A percentile compares a stretch with the other conserved stretches of the same genome.
Evolutionary conservation across 2,797 vertebrate genomes (phyloP).

Genomic region (Pangasius krempfi): DNA sequence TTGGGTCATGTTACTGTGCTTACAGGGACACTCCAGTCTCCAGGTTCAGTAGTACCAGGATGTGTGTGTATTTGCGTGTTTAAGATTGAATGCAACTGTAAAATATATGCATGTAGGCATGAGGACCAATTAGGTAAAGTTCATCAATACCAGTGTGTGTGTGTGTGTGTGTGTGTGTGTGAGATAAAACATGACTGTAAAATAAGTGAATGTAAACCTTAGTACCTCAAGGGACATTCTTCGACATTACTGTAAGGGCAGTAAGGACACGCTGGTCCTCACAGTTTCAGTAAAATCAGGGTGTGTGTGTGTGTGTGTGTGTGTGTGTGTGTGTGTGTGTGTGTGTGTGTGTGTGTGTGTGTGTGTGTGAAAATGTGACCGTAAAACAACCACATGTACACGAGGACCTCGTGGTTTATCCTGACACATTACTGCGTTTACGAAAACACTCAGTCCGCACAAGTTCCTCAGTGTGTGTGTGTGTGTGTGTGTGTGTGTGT

Average conservation of each 20-base stretch:
- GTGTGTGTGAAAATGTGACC: neutral
- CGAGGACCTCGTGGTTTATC: neutral
- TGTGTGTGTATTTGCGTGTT: neutral
- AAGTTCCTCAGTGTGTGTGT: neutral
- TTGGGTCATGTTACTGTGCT: neutral
- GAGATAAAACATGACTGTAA: no score
- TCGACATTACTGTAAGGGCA: neutral
- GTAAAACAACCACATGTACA: neutral
- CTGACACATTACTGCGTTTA: neutral
- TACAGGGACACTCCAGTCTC: neutral
- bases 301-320: neutral
- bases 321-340: no score
- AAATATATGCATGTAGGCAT: neutral
- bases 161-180: no score
- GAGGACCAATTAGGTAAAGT: no score
- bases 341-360: no score
- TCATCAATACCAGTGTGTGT: no score
- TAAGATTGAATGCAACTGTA: neutral
- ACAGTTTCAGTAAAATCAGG: neutral
- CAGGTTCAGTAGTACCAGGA: neutral
- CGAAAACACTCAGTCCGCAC: neutral
- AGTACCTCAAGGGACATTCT: neutral
- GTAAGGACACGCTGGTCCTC: neutral
- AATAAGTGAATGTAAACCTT: no score
- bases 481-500: slow-evolving; percentile 34